phyloP scores from a whole-genome alignment of 2,797 vertebrate genomes.

The Scleropages formosus region DNA sequence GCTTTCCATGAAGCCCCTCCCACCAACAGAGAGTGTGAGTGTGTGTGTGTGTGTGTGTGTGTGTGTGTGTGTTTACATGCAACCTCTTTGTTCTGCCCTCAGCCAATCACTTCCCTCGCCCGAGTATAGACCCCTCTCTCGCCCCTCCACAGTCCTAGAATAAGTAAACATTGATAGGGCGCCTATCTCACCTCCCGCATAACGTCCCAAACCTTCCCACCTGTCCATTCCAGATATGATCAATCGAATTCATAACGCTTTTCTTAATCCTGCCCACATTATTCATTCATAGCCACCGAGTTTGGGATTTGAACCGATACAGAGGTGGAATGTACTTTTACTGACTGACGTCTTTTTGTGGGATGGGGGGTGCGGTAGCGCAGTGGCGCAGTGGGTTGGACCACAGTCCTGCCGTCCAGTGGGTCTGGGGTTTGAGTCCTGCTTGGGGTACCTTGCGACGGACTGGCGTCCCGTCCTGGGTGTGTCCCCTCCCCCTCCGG shows the following conservation, averaged over 20 bases:
- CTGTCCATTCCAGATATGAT: not conserved
- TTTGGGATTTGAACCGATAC: no score
- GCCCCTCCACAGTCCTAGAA: not conserved
- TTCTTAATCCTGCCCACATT: no score
- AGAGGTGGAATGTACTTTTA: no score
- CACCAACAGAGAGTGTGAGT: not conserved
- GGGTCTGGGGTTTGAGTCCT: no score
- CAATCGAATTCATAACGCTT: not conserved
- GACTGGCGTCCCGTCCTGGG: no score
- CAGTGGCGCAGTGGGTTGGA: no score
- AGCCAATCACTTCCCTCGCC: slow-evolving; percentile 24
- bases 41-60: not conserved
- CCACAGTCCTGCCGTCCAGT: no score
- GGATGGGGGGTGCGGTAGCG: no score
- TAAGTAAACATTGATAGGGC: slow-evolving; percentile 23
- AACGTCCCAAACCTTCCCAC: slow-evolving; percentile 2
- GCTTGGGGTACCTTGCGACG: no score
- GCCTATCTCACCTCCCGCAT: not conserved
- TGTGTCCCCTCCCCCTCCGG: no score
- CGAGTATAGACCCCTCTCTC: slow-evolving; percentile 12
- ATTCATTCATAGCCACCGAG: no score
- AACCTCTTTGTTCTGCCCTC: not conserved
- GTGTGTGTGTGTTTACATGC: not conserved
- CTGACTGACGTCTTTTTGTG: no score
- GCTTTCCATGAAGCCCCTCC: not conserved